Evolutionary conservation across 2,888 invertebrate species (phyloP).

Genomic region (Meiosimyza platycephala): DNA sequence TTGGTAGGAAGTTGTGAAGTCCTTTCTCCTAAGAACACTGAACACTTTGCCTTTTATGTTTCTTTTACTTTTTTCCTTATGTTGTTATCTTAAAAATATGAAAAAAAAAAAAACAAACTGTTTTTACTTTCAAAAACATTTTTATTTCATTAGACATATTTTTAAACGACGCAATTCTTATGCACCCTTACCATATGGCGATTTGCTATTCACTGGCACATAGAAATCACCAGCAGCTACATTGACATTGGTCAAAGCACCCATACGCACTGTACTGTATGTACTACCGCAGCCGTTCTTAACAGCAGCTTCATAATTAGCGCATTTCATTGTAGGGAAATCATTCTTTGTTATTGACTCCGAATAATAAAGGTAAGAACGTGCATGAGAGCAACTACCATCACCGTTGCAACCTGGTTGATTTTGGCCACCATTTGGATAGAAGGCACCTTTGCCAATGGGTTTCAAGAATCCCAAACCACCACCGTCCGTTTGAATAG

Average conservation of each 20-base stretch:
- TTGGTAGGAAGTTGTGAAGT: too few relatives aligned
- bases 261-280: conserved; percentile 50
- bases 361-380: conserved; percentile 63
- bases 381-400: conserved; percentile 64
- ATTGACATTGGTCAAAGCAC: conserved; percentile 44
- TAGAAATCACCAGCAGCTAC: conserved; percentile 52
- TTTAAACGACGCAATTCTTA: conserved; percentile 1
- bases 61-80: too few relatives aligned
- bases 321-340: conserved; percentile 54
- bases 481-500: conserved; percentile 56
- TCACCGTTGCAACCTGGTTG: conserved; percentile 68
- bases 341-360: conserved; percentile 60
- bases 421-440: conserved; percentile 69
- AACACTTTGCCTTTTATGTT: too few relatives aligned
- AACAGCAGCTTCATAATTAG: conserved; percentile 45
- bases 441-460: conserved; percentile 67
- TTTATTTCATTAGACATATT: not conserved
- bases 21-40: too few relatives aligned
- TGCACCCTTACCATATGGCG: conserved; percentile 50
- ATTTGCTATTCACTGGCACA: conserved; percentile 49
- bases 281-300: conserved; percentile 45
- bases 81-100: too few relatives aligned
- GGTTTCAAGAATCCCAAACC: conserved; percentile 54
- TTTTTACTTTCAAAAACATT: too few relatives aligned
- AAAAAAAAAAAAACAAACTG: too few relatives aligned